Evolutionary conservation across 1,140 invertebrate species (phyloP).

Genomic region (Chironomus striatipennis): DNA sequence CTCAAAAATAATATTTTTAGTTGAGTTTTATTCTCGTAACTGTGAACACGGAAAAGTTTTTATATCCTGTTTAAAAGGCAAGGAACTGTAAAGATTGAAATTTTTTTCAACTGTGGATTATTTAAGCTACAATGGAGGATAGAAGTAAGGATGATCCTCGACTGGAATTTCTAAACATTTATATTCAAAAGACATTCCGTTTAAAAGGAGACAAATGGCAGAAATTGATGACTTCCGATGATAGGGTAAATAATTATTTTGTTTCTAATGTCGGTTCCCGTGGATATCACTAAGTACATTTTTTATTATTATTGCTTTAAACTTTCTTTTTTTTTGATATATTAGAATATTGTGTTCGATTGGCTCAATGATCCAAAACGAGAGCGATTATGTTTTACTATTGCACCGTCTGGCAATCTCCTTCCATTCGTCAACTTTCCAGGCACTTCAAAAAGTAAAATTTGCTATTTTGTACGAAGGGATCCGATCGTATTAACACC

Average conservation of each 20-base stretch:
- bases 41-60: not conserved
- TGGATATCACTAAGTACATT: not conserved
- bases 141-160: not conserved
- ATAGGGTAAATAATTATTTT: not conserved
- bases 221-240: not conserved
- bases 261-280: not conserved
- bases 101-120: no score
- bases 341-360: slow-evolving; percentile 41
- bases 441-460: slow-evolving; percentile 43
- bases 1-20: not conserved
- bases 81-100: not conserved
- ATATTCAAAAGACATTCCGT: not conserved
- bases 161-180: not conserved
- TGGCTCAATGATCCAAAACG: slow-evolving; percentile 47
- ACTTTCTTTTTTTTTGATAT: no score
- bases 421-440: slow-evolving; percentile 38
- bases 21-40: not conserved
- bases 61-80: not conserved
- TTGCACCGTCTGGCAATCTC: slow-evolving; percentile 42
- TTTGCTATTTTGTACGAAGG: slow-evolving; percentile 59
- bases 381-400: slow-evolving; percentile 46
- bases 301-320: not conserved
- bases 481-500: slow-evolving; percentile 44
- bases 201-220: slow-evolving; percentile 5
- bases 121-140: not conserved